A percentile compares a stretch with the other conserved stretches of the same genome.
phyloP scores from a whole-genome alignment of 2,797 vertebrate species.

The Petrocephalus schoutedeni region DNA sequence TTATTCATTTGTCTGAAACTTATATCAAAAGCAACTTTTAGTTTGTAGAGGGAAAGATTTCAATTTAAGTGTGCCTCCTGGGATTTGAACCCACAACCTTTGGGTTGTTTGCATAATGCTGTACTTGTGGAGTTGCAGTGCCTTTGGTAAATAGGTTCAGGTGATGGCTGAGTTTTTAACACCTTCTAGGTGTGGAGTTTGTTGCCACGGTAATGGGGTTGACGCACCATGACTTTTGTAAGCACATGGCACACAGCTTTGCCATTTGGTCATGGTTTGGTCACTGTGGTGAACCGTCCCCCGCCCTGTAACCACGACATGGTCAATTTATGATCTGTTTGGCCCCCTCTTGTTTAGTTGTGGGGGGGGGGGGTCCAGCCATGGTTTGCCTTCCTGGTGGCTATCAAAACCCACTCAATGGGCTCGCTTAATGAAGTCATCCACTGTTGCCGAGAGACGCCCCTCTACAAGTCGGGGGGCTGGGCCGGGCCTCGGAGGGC shows the following conservation, averaged over 20 bases:
- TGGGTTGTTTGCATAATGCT: not conserved
- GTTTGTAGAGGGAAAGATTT: not conserved
- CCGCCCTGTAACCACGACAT: not conserved
- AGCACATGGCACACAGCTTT: not conserved
- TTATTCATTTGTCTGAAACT: not conserved
- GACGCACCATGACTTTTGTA: not conserved
- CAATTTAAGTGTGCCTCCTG: not conserved
- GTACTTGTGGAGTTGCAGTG: not conserved
- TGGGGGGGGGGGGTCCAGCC: not conserved
- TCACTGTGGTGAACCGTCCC: not conserved
- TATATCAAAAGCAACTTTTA: not conserved
- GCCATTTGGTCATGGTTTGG: not conserved
- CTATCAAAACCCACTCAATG: constrained; percentile 30
- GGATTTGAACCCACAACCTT: not conserved
- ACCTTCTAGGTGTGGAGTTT: not conserved
- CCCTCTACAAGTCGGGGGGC: constrained; percentile 11
- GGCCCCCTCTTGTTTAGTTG: not conserved
- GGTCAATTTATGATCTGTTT: not conserved
- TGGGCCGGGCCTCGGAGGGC: not conserved
- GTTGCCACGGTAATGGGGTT: not conserved
- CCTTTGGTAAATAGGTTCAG: not conserved
- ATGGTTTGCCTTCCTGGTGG: constrained; percentile 6
- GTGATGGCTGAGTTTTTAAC: not conserved
- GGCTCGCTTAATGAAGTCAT: constrained; percentile 46
- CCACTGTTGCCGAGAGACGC: constrained; percentile 36